phyloP scores from a whole-genome alignment of 2,113 vertebrate species.

The Ameiurus melas region DNA sequence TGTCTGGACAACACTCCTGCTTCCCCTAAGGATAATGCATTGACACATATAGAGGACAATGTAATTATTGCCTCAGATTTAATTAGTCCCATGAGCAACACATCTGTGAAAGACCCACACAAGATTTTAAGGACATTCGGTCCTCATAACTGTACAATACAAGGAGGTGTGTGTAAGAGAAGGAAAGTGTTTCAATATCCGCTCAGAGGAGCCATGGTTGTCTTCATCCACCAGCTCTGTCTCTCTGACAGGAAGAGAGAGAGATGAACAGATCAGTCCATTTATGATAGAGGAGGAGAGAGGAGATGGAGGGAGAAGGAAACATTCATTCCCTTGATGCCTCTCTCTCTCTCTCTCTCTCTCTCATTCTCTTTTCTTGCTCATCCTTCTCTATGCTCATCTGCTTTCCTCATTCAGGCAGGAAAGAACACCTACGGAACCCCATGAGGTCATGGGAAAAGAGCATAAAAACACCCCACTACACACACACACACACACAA shows the following conservation, averaged over 20 bases:
- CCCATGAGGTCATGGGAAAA: constrained; percentile 75
- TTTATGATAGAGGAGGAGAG: constrained; percentile 38
- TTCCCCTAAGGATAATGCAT: not conserved
- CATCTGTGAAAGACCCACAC: not conserved
- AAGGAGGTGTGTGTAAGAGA: not conserved
- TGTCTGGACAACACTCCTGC: constrained; percentile 4
- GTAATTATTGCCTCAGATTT: not conserved
- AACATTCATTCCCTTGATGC: not conserved
- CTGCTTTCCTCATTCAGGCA: constrained; percentile 61
- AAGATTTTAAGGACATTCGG: not conserved
- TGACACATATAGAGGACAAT: not conserved
- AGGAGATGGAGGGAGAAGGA: constrained; percentile 41
- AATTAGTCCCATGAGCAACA: not conserved
- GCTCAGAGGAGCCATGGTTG: constrained; percentile 10
- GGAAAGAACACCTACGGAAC: constrained; percentile 68
- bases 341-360: not conserved
- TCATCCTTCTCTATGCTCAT: constrained; percentile 47
- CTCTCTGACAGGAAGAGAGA: constrained; percentile 47
- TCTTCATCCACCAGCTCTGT: constrained; percentile 41
- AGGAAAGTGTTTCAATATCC: not conserved
- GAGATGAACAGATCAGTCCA: constrained; percentile 38
- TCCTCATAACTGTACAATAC: not conserved
- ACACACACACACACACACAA: constrained; percentile 35
- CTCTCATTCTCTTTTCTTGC: constrained; percentile 34
- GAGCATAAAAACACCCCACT: constrained; percentile 56